Conservation (phyloP, 2,113 vertebrate genomes). For the Scomber colias region DNA sequence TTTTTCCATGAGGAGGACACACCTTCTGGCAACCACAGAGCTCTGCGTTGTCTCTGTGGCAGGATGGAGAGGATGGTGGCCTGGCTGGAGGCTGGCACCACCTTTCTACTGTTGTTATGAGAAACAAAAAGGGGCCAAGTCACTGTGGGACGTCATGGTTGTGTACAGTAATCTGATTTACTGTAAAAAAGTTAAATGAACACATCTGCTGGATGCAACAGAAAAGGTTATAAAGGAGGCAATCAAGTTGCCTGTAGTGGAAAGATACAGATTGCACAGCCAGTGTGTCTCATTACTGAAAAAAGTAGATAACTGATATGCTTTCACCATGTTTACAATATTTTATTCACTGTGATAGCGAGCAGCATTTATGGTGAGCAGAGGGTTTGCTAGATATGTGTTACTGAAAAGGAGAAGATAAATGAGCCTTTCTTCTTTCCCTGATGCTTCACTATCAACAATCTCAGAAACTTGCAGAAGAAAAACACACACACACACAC, state of each 20-base stretch:
- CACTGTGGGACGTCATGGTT: conserved; percentile 6
- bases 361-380: neutral
- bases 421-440: too few relatives aligned
- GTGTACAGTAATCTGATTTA: neutral
- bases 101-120: conserved; percentile 1
- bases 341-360: conserved; percentile 2
- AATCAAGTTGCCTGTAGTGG: too few relatives aligned
- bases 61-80: conserved; percentile 54
- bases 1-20: neutral
- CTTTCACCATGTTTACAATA: too few relatives aligned
- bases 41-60: conserved; percentile 11
- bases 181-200: neutral
- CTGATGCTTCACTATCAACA: too few relatives aligned
- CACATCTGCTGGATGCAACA: neutral
- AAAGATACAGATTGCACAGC: too few relatives aligned
- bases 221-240: too few relatives aligned
- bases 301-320: too few relatives aligned
- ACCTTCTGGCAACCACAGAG: conserved; percentile 9
- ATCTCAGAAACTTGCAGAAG: neutral
- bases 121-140: conserved; percentile 20
- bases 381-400: neutral
- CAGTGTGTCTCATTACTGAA: too few relatives aligned
- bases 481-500: neutral
- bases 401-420: neutral
- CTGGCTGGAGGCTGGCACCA: conserved; percentile 50